phyloP scores from a whole-genome alignment of 2,888 invertebrate genomes.

The Onchidella celtica region DNA sequence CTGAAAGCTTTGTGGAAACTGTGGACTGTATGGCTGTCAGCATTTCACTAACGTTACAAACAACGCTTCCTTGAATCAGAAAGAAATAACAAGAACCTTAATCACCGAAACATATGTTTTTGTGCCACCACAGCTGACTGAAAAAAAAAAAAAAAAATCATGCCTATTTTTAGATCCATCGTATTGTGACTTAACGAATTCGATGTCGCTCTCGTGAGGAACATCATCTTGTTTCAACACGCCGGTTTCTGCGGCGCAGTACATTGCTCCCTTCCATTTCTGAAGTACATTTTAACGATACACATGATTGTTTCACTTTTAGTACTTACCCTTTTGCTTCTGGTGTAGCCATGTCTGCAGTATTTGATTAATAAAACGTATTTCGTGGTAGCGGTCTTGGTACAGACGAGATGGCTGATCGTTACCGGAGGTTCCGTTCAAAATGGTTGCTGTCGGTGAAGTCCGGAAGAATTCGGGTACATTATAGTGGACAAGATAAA shows the following conservation, averaged over 20 bases:
- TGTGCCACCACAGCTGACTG: too few relatives aligned
- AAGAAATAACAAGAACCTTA: too few relatives aligned
- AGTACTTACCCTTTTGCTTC: slow-evolving; percentile 34
- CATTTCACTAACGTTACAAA: too few relatives aligned
- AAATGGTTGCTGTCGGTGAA: slow-evolving; percentile 32
- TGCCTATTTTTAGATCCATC: too few relatives aligned
- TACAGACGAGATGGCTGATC: background rate
- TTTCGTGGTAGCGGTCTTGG: background rate
- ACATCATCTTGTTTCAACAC: background rate
- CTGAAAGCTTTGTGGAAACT: too few relatives aligned
- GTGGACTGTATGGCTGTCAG: too few relatives aligned
- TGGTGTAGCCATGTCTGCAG: slow-evolving; percentile 34
- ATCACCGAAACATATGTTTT: too few relatives aligned
- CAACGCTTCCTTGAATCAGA: too few relatives aligned
- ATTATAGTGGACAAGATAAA: background rate
- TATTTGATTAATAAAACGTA: background rate
- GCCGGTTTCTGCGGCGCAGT: too few relatives aligned
- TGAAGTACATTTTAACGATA: background rate
- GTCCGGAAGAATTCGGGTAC: background rate
- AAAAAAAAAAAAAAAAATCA: too few relatives aligned
- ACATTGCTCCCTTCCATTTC: too few relatives aligned
- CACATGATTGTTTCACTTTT: background rate
- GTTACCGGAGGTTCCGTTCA: slow-evolving; percentile 31
- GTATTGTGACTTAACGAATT: background rate
- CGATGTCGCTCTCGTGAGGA: background rate